A percentile compares a stretch with the other conserved stretches of the same genome.
These are phyloP conservation scores for Paratrypauchen microcephalus DNA, from an alignment of 2,797 vertebrate genomes.

Conservation along the genomic window DNA sequence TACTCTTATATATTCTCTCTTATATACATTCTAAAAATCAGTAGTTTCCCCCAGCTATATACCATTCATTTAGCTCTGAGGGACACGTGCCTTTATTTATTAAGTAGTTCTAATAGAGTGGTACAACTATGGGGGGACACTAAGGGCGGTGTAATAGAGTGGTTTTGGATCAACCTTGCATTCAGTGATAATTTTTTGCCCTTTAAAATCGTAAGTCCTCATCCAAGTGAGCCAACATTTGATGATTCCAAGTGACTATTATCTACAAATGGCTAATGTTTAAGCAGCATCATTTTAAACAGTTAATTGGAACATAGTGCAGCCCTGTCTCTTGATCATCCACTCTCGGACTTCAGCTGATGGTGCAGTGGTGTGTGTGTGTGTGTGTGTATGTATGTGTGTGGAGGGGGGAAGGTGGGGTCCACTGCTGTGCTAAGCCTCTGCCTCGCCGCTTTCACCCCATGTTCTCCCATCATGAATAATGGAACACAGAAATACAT, in stretches of 20 bases:
- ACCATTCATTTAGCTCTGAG: neutral
- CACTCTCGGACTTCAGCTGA: conserved; percentile 54
- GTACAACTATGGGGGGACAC: neutral
- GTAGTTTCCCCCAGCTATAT: neutral
- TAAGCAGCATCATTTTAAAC: conserved; percentile 10
- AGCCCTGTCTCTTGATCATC: conserved; percentile 60
- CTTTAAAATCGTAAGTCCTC: neutral
- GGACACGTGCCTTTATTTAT: neutral
- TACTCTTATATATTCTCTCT: neutral
- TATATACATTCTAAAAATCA: neutral
- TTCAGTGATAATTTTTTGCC: neutral
- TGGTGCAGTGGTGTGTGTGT: conserved; percentile 45
- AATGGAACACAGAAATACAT: conserved; percentile 84
- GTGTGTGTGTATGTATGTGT: conserved; percentile 11
- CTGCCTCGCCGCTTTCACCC: conserved; percentile 64
- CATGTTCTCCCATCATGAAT: conserved; percentile 80
- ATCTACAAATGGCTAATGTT: neutral
- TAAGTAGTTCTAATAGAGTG: neutral
- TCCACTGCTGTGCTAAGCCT: conserved; percentile 76
- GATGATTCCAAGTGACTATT: neutral
- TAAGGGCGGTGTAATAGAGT: neutral
- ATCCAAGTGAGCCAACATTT: neutral
- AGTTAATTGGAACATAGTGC: conserved; percentile 36
- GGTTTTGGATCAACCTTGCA: neutral
- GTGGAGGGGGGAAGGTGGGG: conserved; percentile 59